Conservation (phyloP, 2,888 invertebrate species). For the Gari tellinella region DNA sequence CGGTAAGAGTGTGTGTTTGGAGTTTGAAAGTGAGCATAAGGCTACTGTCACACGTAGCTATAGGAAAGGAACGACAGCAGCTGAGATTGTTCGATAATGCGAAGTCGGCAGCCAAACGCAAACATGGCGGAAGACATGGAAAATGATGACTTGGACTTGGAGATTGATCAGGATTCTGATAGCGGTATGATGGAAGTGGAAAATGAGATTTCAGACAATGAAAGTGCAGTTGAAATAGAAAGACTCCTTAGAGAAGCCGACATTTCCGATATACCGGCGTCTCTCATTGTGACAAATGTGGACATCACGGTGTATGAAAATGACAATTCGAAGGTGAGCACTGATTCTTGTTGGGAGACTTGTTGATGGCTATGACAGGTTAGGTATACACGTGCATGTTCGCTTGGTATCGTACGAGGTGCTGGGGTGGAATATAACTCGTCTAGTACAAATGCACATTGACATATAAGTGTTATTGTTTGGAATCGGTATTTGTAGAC, state of each 20-base stretch:
- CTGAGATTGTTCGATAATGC: conserved; percentile 3
- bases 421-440: no score
- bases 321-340: conserved; percentile 72
- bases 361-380: no score
- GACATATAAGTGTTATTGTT: no score
- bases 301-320: conserved; percentile 74
- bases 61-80: not conserved
- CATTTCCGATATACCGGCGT: conserved; percentile 72
- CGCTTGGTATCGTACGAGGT: no score
- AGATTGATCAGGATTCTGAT: conserved; percentile 58
- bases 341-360: no score
- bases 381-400: no score
- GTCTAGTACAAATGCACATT: no score
- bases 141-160: conserved; percentile 37
- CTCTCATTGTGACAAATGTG: conserved; percentile 80
- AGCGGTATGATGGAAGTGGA: conserved; percentile 43
- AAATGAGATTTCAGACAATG: conserved; percentile 32
- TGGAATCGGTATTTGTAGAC: no score
- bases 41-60: no score
- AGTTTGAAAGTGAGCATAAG: no score
- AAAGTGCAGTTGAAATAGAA: conserved; percentile 52
- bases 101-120: not conserved
- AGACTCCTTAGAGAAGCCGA: conserved; percentile 53
- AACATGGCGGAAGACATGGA: conserved; percentile 61
- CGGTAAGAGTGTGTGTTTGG: no score